These are phyloP conservation scores for Chitala chitala DNA, from an alignment of 2,113 vertebrate species.

Conservation along the genomic window DNA sequence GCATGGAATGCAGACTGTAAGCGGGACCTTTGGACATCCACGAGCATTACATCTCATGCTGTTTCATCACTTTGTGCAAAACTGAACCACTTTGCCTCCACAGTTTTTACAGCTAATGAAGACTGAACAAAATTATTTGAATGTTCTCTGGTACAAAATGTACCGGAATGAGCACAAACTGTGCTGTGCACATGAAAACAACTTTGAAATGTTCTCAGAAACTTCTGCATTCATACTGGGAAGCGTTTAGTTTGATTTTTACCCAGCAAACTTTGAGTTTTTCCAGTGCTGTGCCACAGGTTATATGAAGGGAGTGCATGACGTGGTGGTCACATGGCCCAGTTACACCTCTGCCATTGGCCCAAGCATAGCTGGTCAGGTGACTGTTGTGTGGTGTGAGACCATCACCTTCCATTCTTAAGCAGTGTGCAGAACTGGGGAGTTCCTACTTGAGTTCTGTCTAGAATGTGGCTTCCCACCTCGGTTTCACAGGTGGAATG, in stretches of 20 bases:
- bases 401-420: slow-evolving; percentile 60
- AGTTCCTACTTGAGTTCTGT: slow-evolving; percentile 43
- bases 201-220: too few relatives aligned
- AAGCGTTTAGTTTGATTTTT: too few relatives aligned
- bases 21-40: not conserved
- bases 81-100: too few relatives aligned
- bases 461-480: slow-evolving; percentile 47
- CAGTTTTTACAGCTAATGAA: not conserved
- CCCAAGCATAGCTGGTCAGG: slow-evolving; percentile 47
- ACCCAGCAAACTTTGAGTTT: not conserved
- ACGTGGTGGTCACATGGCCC: slow-evolving; percentile 46
- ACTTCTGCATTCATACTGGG: too few relatives aligned
- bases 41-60: not conserved
- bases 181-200: too few relatives aligned
- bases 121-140: not conserved
- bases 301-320: slow-evolving; percentile 25
- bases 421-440: slow-evolving; percentile 41
- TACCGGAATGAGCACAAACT: not conserved
- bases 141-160: not conserved
- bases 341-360: slow-evolving; percentile 58
- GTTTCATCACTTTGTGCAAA: too few relatives aligned
- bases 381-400: slow-evolving; percentile 48
- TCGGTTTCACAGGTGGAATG: slow-evolving; percentile 45
- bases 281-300: not conserved
- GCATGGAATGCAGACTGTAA: not conserved